Conservation (phyloP, 2,888 invertebrate genomes). For the Oxystoma pomonae region DNA sequence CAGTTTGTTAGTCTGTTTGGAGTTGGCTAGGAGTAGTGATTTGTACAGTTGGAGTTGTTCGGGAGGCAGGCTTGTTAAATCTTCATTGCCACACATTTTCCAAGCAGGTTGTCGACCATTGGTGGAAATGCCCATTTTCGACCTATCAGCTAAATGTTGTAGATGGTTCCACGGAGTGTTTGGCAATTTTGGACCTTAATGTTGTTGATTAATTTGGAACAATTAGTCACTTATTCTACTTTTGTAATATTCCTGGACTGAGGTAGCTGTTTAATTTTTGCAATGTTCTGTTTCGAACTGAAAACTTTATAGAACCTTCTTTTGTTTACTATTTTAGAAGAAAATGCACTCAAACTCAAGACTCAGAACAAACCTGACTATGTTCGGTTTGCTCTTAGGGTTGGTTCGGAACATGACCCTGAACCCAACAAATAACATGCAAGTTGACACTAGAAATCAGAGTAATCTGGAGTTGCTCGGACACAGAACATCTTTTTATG, state of each 20-base stretch:
- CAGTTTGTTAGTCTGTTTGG: not conserved
- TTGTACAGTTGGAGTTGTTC: not conserved
- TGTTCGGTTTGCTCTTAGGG: no score
- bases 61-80: not conserved
- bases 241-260: not conserved
- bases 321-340: not conserved
- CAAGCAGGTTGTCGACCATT: not conserved
- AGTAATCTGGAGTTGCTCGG: no score
- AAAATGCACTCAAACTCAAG: not conserved
- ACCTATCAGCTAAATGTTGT: not conserved
- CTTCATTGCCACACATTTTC: not conserved
- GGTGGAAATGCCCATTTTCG: not conserved
- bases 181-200: not conserved
- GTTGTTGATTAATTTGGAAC: not conserved
- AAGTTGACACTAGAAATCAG: no score
- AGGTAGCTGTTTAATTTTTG: not conserved
- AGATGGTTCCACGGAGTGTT: no score
- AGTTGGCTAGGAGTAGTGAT: not conserved
- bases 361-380: no score
- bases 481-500: no score
- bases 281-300: not conserved
- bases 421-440: no score
- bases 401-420: no score
- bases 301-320: not conserved
- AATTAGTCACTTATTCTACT: not conserved